Evolutionary conservation across 2,797 vertebrate species (phyloP), one percentile per base, ranked within the genome.

Genomic region (Chromis chromis): DNA sequence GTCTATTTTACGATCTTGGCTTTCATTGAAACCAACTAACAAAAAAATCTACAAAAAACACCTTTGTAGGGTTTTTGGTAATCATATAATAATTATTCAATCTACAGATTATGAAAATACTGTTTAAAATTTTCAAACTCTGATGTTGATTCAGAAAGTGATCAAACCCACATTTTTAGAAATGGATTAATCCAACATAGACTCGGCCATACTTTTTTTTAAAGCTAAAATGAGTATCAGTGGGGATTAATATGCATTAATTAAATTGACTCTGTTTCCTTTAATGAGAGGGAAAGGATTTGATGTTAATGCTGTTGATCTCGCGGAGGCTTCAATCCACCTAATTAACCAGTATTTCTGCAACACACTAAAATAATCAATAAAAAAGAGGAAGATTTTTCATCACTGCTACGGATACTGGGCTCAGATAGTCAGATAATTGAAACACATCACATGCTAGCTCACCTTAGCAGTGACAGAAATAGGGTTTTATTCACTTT

Each of bases 251-350:
- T 96, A 96, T 94, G 95, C 94, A 96, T 97, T 98, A 97, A 98
- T 98, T 98, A 97, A 97, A 97, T 96, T 95, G 94, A 96, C 95
- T 97, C 95, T 95, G 94, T 96, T 96, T 96, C 91, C 92, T 96
- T 96, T 98, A 98, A 98, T 97, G 96, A 97, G 95, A 94, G 95
- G 93, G 93, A 96, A 96, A 95, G 94, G 96, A 97, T 97, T 98
- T 97, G 93, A 96, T 95, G 95, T 95, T 97, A 98, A 97, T 97
- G 91, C 95, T 94, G 94, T 94, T 96, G 95, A 96, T 96, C 94
- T 94, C 94, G 94, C 94, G 81, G 94, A 95, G 94, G 94, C 95
- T 96, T 95, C 94, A 93, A 79, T 94, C 91, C 93, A 94, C 95
- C 96, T 97, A 96, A 95, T 97, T 98, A 96, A 95, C 93, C 93